Base-by-base conservation (phyloP, 2,888 invertebrate genomes). In the Chirona hameri region DNA sequence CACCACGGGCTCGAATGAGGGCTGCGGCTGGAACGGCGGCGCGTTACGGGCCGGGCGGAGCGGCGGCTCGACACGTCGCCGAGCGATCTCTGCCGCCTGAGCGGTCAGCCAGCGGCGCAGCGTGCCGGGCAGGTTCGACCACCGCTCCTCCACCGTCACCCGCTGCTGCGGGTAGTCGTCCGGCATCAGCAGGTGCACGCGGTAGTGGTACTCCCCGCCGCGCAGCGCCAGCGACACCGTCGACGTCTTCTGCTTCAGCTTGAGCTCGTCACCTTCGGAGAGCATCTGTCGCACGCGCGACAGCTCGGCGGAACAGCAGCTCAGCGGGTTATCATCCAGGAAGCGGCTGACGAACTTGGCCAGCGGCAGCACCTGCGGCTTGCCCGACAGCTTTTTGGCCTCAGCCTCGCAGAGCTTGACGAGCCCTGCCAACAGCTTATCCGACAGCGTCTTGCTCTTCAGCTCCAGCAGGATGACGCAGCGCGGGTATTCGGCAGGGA, bases 261-360 rank as follows among this genome's bases (percentile, higher is more conserved):
- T 93, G 9, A 93, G 86, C 86, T 91, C 91, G 86, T 92, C 92
- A 21, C 87, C 86, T 15, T 88, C 86, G 10, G 86, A 86, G 9
- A 92, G 86, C 39, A 90, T 87, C 55, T 87, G 89, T 85, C 92
- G 92, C 82, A 93, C 87, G 79, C 88, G 87, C 83, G 90, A 89
- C 84, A 94, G 92, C 88, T 94, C 93, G 86, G 93, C 92, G 85
- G 92, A 92, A 86, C 93, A 93, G 83, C 93, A 92, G 86, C 91
- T 92, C 7, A 94, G 88, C 0, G 93, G 92, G 88, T 93, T 93
- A 85, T 93, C 92, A 81, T 91, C 90, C 24, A 93, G 88, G 86
- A 93, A 93, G 84, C 90, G 91, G 81, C 90, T 88, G 12, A 93
- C 88, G 86, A 93, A 93, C 85, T 90, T 90, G 27, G 93, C 87